A percentile compares a stretch with the other conserved stretches of the same genome.
These are phyloP conservation scores for Sardinella longiceps DNA, from an alignment of 2,797 vertebrate species.

Conservation along the genomic window DNA sequence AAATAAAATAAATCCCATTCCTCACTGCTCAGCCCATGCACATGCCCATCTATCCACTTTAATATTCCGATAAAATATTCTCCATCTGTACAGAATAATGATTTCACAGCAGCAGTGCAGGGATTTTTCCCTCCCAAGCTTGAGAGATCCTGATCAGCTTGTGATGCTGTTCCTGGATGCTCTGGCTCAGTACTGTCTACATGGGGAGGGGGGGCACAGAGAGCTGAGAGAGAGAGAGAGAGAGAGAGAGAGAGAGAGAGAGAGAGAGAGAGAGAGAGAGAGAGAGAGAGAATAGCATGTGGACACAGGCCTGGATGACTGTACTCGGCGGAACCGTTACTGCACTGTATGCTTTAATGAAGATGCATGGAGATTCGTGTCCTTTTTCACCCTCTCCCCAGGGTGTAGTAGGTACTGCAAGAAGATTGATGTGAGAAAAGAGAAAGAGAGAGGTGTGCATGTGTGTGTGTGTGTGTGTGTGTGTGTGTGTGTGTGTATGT, in stretches of 20 bases:
- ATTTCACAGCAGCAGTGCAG: not conserved
- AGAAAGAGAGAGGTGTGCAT: conserved; percentile 28
- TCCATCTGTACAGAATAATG: conserved; percentile 11
- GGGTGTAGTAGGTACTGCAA: conserved; percentile 47
- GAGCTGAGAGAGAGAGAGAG: too few species aligned
- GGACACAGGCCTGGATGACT: not conserved
- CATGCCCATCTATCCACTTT: not conserved
- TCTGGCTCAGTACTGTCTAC: not conserved
- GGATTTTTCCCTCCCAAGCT: not conserved
- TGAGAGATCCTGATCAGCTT: not conserved
- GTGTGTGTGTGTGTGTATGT: too few species aligned
- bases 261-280: too few species aligned
- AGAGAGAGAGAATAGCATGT: not conserved
- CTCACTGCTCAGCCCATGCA: not conserved
- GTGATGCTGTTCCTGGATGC: not conserved
- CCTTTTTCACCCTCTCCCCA: conserved; percentile 25
- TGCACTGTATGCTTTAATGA: conserved; percentile 34
- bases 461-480: too few species aligned
- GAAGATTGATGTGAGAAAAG: conserved; percentile 22
- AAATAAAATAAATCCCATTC: not conserved
- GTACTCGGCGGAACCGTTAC: not conserved
- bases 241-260: too few species aligned
- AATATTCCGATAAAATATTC: not conserved
- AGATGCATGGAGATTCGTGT: conserved; percentile 43
- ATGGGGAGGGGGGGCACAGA: not conserved